phyloP scores from a whole-genome alignment of 2,113 vertebrate genomes.

The Lasiurus borealis region DNA sequence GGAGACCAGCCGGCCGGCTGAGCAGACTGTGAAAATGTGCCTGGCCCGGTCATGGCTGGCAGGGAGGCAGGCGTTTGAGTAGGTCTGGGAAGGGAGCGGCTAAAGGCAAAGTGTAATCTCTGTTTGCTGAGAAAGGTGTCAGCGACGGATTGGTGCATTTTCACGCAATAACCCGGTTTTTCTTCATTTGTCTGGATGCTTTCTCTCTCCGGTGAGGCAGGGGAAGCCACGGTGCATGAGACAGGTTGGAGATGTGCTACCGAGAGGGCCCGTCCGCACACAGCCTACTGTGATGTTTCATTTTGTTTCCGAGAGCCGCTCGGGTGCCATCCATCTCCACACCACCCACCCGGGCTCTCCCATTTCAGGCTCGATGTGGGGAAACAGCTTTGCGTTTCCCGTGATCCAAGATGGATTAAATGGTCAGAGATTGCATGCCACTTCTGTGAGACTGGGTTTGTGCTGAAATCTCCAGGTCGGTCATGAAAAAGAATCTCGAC shows the following conservation, averaged over 20 bases:
- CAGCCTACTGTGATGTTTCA: neutral
- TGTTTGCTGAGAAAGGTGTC: neutral
- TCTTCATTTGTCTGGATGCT: neutral
- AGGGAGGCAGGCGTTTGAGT: neutral
- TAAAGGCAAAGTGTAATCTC: neutral
- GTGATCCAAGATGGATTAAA: constrained; percentile 11
- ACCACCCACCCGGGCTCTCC: neutral
- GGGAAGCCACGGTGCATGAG: accelerated
- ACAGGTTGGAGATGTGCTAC: neutral
- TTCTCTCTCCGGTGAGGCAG: neutral
- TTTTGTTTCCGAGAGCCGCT: neutral
- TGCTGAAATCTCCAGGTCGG: constrained; percentile 54
- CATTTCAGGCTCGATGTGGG: constrained; percentile 4
- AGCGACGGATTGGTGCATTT: neutral
- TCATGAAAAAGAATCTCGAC: constrained; percentile 57
- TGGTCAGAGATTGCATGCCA: constrained; percentile 47
- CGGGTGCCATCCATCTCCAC: neutral
- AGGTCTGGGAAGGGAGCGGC: neutral
- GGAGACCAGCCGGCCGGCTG: neutral
- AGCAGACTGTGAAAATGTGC: accelerated
- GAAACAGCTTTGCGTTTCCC: constrained; percentile 32
- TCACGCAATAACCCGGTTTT: neutral
- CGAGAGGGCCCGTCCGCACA: neutral
- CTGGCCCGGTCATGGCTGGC: accelerated
- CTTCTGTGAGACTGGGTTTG: constrained; percentile 50